These are phyloP conservation scores for Poeciliopsis infans DNA, from an alignment of 2,797 vertebrate species.

Conservation along the genomic window DNA sequence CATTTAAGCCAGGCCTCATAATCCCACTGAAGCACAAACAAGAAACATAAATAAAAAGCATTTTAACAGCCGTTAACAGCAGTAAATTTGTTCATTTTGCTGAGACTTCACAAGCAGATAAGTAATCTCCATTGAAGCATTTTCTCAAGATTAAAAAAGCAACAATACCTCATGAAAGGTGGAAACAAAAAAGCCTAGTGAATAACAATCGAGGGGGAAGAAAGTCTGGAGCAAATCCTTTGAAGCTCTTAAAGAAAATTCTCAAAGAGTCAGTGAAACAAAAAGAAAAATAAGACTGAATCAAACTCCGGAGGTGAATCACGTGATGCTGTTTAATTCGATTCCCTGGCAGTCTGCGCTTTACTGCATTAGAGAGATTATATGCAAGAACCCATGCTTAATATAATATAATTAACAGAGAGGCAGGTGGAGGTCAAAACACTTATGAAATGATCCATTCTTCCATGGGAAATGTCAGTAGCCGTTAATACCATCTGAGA, in stretches of 20 bases:
- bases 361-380: constrained; percentile 77
- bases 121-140: not conserved
- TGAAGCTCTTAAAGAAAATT: constrained; percentile 35
- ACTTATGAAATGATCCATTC: constrained; percentile 69
- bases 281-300: constrained; percentile 56
- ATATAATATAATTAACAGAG: constrained; percentile 81
- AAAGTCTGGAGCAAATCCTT: constrained; percentile 21
- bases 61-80: not conserved
- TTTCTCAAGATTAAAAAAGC: not conserved
- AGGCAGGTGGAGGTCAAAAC: constrained; percentile 51
- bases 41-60: not conserved
- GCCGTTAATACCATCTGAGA: constrained; percentile 62
- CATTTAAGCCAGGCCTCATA: constrained; percentile 87
- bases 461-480: constrained; percentile 74
- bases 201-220: not conserved
- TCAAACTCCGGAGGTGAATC: constrained; percentile 50
- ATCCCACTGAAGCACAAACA: constrained; percentile 78
- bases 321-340: constrained; percentile 73
- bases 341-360: constrained; percentile 68
- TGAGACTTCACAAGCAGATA: not conserved
- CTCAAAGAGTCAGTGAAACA: constrained; percentile 44
- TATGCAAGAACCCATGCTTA: constrained; percentile 79
- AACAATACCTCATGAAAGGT: not conserved
- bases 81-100: not conserved
- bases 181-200: not conserved